Percentiles rank a stretch among this genome's conserved stretches.
These are phyloP conservation scores for Musca domestica DNA, from an alignment of 1,140 invertebrate species.

Conservation along the genomic window DNA sequence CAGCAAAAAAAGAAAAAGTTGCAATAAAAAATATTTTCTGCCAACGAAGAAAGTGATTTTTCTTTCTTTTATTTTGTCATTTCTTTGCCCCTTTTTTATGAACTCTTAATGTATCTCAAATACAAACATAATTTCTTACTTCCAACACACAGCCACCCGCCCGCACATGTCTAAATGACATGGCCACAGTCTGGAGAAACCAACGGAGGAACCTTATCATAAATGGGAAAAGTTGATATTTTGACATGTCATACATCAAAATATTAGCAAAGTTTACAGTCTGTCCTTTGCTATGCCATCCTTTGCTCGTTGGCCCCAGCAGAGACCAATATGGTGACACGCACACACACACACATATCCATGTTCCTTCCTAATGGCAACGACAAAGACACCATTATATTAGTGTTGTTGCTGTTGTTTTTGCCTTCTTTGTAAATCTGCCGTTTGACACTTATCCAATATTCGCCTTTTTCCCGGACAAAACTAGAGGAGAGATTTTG, in stretches of 20 bases:
- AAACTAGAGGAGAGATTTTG: too few species aligned
- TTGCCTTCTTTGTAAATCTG: neutral
- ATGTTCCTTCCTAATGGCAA: neutral
- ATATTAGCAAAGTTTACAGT: conserved; percentile 14
- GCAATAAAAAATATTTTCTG: too few species aligned
- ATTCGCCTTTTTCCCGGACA: neutral
- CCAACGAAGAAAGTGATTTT: too few species aligned
- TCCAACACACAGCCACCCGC: too few species aligned
- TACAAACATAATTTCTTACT: too few species aligned
- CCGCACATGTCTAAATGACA: too few species aligned
- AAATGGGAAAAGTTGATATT: conserved; percentile 17
- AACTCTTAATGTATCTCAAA: too few species aligned
- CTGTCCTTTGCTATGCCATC: neutral
- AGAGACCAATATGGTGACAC: neutral
- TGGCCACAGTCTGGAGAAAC: too few species aligned
- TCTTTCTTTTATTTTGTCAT: too few species aligned
- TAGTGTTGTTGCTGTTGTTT: neutral
- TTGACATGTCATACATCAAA: conserved; percentile 22
- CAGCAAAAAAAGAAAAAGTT: too few species aligned
- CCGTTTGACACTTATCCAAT: conserved; percentile 6
- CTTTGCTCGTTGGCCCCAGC: too few species aligned
- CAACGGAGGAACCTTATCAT: neutral
- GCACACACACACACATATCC: neutral
- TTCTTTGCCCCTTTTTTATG: too few species aligned
- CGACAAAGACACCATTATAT: neutral